phyloP scores from a whole-genome alignment of 2,113 vertebrate species.

The Calcarius ornatus region DNA sequence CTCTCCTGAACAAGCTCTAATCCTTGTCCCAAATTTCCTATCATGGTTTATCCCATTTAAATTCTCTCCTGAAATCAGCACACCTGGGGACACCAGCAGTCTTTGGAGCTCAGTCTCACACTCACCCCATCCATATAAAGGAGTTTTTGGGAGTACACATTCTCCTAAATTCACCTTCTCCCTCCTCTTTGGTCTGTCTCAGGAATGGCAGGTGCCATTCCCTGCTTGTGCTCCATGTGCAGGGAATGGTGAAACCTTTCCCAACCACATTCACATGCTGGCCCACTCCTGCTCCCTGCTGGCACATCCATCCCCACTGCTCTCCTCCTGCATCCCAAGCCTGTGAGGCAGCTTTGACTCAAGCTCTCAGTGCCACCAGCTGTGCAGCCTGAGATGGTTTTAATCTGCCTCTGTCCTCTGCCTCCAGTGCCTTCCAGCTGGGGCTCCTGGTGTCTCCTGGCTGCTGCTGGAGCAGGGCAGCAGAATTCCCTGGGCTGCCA shows the following conservation, averaged over 20 bases:
- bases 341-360: accelerated
- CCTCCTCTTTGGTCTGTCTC: not conserved
- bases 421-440: not conserved
- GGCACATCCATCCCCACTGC: not conserved
- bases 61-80: not conserved
- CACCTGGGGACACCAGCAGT: not conserved
- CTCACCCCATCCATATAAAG: not conserved
- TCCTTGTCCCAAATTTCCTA: not conserved
- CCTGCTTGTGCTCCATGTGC: accelerated
- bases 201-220: not conserved
- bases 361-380: not conserved
- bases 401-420: not conserved
- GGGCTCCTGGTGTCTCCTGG: not conserved
- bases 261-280: accelerated
- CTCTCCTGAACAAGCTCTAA: not conserved
- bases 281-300: not conserved
- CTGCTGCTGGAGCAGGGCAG: not conserved
- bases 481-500: not conserved
- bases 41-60: not conserved
- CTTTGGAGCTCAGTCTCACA: not conserved
- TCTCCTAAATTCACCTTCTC: not conserved
- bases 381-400: not conserved
- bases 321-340: not conserved
- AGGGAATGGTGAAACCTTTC: not conserved
- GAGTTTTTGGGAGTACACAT: accelerated